These are phyloP conservation scores for Pterois miles DNA, from an alignment of 2,797 vertebrate genomes.

Conservation along the genomic window DNA sequence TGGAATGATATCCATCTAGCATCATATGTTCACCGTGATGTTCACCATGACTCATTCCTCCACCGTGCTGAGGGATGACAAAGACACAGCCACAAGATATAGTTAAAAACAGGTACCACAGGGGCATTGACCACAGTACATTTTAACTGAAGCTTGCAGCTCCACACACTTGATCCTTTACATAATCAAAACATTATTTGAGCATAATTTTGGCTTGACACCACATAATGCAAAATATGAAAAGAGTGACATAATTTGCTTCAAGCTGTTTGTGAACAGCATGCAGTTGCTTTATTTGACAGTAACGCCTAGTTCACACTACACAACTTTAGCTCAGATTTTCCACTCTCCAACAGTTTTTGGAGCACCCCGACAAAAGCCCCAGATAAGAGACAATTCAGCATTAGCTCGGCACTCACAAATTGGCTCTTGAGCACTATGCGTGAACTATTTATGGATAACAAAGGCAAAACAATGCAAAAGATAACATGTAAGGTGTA, in stretches of 20 bases:
- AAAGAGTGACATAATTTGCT: not conserved
- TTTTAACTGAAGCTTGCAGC: not conserved
- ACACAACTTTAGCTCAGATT: too few relatives aligned
- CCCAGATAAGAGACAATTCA: too few relatives aligned
- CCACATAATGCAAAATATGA: not conserved
- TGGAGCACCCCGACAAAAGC: too few relatives aligned
- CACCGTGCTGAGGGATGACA: slow-evolving; percentile 76
- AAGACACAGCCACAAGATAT: not conserved
- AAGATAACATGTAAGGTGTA: too few relatives aligned
- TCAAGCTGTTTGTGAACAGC: not conserved
- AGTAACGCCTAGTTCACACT: not conserved
- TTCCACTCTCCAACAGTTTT: too few relatives aligned
- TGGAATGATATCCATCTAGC: slow-evolving; percentile 78
- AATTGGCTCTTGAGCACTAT: too few relatives aligned
- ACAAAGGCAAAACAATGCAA: too few relatives aligned
- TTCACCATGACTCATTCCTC: slow-evolving; percentile 80
- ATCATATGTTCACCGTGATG: slow-evolving; percentile 79
- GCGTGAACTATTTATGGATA: too few relatives aligned
- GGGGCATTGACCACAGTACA: not conserved
- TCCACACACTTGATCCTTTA: not conserved
- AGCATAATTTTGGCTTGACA: not conserved
- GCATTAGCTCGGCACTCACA: too few relatives aligned
- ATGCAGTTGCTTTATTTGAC: not conserved
- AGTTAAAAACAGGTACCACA: not conserved
- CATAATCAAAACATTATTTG: not conserved